Evolutionary conservation across 1,140 invertebrate species (phyloP).

Genomic region (Lordiphosa stackelbergi): DNA sequence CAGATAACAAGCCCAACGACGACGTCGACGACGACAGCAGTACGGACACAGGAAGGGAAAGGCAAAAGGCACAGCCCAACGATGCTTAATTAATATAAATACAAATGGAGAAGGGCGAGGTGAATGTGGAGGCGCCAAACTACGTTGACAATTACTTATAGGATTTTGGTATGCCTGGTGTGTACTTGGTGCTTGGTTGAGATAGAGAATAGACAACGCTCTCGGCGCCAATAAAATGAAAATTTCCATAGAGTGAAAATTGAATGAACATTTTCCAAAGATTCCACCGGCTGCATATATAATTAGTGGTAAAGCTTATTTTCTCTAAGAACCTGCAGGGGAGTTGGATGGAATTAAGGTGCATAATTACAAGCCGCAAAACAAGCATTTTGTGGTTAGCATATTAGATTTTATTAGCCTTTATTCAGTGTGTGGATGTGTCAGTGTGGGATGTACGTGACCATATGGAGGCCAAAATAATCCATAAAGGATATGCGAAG

Average conservation of each 20-base stretch:
- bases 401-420: conserved; percentile 74
- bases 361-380: conserved; percentile 71
- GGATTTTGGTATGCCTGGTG: conserved; percentile 63
- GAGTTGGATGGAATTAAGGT: conserved; percentile 49
- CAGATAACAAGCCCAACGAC: conserved; percentile 66
- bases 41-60: conserved; percentile 44
- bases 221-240: conserved; percentile 71
- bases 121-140: conserved; percentile 42
- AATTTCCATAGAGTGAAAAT: conserved; percentile 55
- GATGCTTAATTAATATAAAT: conserved; percentile 74
- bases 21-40: conserved; percentile 8
- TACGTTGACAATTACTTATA: conserved; percentile 73
- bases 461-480: conserved; percentile 17
- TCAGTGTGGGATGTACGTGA: conserved; percentile 28
- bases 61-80: conserved; percentile 52
- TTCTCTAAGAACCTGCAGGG: conserved; percentile 3
- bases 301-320: conserved; percentile 44
- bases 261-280: conserved; percentile 19
- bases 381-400: conserved; percentile 69
- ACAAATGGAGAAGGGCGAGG: conserved; percentile 35
- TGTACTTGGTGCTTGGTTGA: conserved; percentile 10
- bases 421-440: conserved; percentile 3
- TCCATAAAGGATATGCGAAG: no score
- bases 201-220: conserved; percentile 44
- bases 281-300: conserved; percentile 57